These are phyloP conservation scores for Oostethus manadensis DNA, from an alignment of 2,113 vertebrate genomes.

Conservation along the genomic window DNA sequence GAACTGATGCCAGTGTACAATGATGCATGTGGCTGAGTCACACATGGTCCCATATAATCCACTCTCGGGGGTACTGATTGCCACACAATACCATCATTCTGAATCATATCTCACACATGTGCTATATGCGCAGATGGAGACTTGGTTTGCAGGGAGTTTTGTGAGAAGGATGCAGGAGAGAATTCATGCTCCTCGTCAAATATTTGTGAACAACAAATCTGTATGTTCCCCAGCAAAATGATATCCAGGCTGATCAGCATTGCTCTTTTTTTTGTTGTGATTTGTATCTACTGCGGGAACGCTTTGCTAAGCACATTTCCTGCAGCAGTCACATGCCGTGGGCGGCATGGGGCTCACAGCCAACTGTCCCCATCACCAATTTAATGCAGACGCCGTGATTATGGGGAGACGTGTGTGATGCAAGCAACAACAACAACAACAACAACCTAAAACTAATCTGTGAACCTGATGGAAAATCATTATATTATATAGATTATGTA, in stretches of 20 bases:
- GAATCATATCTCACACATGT: constrained; percentile 58
- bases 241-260: constrained; percentile 44
- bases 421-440: not conserved
- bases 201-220: not conserved
- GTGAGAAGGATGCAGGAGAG: constrained; percentile 18
- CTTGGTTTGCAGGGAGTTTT: constrained; percentile 30
- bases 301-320: constrained; percentile 61
- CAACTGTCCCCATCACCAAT: constrained; percentile 52
- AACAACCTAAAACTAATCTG: not conserved
- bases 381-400: constrained; percentile 34
- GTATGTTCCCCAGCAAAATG: constrained; percentile 17
- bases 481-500: too few species aligned
- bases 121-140: constrained; percentile 57
- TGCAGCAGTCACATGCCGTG: constrained; percentile 49
- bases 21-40: constrained; percentile 51
- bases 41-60: constrained; percentile 50
- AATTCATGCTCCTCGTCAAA: constrained; percentile 1
- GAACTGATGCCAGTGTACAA: constrained; percentile 57
- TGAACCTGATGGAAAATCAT: not conserved
- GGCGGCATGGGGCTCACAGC: constrained; percentile 35
- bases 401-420: constrained; percentile 14
- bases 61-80: constrained; percentile 42
- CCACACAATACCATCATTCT: constrained; percentile 41
- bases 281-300: constrained; percentile 42
- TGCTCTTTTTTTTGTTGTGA: constrained; percentile 41